phyloP scores from a whole-genome alignment of 2,113 vertebrate species.

The Cricetomys ansorgei region DNA sequence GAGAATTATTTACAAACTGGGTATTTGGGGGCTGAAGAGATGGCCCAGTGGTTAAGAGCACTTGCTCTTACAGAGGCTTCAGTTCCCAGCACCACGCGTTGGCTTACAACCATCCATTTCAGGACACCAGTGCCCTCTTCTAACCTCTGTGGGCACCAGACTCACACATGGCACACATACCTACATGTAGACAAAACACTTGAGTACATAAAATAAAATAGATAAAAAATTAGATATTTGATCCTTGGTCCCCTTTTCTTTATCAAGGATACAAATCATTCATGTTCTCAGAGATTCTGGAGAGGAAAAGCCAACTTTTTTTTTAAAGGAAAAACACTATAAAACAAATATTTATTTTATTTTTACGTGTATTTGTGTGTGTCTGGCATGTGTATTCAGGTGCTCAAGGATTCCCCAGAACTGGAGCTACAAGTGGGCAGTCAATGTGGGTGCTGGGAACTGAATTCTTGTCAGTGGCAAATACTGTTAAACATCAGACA shows the following conservation, averaged over 20 bases:
- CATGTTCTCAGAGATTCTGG: background rate
- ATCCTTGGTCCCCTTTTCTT: background rate
- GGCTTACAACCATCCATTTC: background rate
- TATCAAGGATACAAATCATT: slow-evolving; percentile 27
- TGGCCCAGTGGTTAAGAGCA: background rate
- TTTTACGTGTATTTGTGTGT: background rate
- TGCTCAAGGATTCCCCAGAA: background rate
- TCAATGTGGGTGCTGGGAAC: background rate
- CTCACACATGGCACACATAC: background rate
- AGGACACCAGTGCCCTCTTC: background rate
- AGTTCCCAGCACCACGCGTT: background rate
- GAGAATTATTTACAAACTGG: background rate
- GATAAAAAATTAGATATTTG: background rate
- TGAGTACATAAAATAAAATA: background rate
- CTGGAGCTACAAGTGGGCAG: too few relatives aligned
- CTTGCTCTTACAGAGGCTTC: background rate
- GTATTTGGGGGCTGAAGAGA: background rate
- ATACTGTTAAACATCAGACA: slow-evolving; percentile 49
- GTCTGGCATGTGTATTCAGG: background rate
- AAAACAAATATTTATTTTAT: background rate
- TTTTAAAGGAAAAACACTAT: background rate
- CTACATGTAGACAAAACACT: background rate
- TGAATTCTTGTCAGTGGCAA: background rate
- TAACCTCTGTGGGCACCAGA: background rate
- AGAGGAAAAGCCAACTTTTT: background rate